These are phyloP conservation scores for Philonicus albiceps DNA, from an alignment of 2,888 invertebrate genomes.

Conservation along the genomic window DNA sequence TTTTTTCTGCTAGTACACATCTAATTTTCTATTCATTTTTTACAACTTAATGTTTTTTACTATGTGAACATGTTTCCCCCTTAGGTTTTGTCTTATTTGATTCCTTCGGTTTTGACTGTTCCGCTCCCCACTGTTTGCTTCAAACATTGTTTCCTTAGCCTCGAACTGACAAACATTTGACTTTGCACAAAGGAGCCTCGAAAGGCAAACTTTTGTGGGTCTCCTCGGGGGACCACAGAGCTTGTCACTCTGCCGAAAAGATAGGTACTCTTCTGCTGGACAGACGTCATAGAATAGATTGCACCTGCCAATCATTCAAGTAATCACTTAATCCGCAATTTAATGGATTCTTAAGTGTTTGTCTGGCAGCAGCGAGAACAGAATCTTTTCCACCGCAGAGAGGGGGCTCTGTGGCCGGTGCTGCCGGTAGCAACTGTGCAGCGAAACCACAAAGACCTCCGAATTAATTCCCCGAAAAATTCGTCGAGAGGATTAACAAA, in stretches of 20 bases:
- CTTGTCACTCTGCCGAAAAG: not conserved
- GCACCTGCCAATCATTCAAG: slow-evolving; percentile 31
- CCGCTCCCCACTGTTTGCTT: not conserved
- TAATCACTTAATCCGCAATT: slow-evolving; percentile 38
- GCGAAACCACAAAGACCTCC: slow-evolving; percentile 33
- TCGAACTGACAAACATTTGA: not conserved
- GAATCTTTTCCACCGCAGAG: not conserved
- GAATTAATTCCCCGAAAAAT: slow-evolving; percentile 35
- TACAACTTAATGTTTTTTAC: no score
- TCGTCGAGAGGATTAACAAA: slow-evolving; percentile 37
- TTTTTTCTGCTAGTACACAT: no score
- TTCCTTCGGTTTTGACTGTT: not conserved
- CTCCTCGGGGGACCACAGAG: not conserved
- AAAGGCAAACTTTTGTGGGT: not conserved
- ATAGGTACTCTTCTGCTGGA: not conserved
- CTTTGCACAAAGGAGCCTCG: not conserved
- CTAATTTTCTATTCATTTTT: no score
- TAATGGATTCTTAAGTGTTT: slow-evolving; percentile 28
- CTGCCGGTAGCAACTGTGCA: slow-evolving; percentile 2
- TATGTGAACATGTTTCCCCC: not conserved
- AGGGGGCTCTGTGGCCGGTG: not conserved
- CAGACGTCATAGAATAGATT: not conserved
- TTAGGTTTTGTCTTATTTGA: no score
- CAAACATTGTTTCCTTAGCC: not conserved
- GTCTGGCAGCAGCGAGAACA: not conserved